Evolutionary conservation across 2,797 vertebrate species (phyloP), one percentile per base, ranked within the genome.

Genomic region (Acropternis orthonyx): DNA sequence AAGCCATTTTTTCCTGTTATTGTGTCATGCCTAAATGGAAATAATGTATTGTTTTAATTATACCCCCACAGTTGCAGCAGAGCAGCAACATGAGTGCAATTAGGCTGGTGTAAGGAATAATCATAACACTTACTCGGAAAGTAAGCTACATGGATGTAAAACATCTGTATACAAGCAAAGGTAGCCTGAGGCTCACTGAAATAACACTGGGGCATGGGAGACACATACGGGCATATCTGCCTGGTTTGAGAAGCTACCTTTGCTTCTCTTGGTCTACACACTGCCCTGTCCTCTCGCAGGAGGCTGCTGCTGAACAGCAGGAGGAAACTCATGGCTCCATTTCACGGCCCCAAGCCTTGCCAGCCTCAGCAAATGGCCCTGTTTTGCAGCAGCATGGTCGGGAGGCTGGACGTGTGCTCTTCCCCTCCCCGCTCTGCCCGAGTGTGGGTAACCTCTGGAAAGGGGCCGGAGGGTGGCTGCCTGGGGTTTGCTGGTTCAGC

Each of bases 21-120:
- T 62, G 39, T 76, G 51, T 69, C 48, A 36, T 11, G 36, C 78
- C 48, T 90, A 79, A 88, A 75, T 93, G 76, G 63, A 92, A 88
- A 82, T 82, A 84, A 78, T 79, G 11, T 51, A 79, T 84, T 78
- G 59, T 72, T 96, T 92, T 89, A 85, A 90, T 95, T 96, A 88
- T 43, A 68, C 27, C 22, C 51, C 43, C 36, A 18, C 36, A 46
- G 22, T 20, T 83, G 43, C 32, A 85, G 41, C 43, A 61, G 30
- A 61, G 27, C 48, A 62, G 58, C 22, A 10, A 11, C 4, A 3
- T 63, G 71, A 14, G 63, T 82, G 71, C 71, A 79, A 6, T 90
- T 85, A 76, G 32, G 39, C n/a, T 41, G 22, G 27, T 19, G 39
- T 88, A 66, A 76, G 74, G 48, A 85, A 18, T 32, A 69, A 48